Conservation (phyloP, 35 echinoderm and acorn worm species). For the Lytechinus variegatus region DNA sequence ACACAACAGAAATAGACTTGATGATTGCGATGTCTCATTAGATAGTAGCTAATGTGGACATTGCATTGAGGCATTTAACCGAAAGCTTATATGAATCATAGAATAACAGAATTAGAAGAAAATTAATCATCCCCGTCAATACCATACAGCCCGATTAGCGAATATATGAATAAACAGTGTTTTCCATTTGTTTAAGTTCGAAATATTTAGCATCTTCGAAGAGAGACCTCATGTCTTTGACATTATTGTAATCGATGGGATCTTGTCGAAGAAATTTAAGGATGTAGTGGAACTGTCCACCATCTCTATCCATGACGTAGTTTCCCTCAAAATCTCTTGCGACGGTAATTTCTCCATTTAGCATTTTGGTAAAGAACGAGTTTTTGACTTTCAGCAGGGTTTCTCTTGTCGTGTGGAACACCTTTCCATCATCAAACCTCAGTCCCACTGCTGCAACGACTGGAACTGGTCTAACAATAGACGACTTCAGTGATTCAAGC, state of each 20-base stretch:
- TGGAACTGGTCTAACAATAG: neutral
- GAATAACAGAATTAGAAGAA: too few species aligned
- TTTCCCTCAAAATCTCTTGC: neutral
- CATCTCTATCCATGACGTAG: neutral
- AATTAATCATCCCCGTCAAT: too few species aligned
- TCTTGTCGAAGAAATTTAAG: neutral
- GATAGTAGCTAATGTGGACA: too few species aligned
- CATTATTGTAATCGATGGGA: neutral
- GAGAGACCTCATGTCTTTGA: neutral
- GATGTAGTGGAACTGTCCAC: neutral
- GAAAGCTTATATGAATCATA: too few species aligned
- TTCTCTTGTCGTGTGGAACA: too few species aligned
- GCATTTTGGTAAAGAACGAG: too few species aligned
- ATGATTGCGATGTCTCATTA: too few species aligned
- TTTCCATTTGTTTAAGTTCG: neutral
- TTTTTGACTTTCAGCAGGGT: too few species aligned
- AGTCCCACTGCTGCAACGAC: neutral
- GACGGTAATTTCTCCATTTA: neutral
- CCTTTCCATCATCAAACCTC: neutral
- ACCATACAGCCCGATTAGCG: too few species aligned
- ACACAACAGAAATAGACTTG: too few species aligned
- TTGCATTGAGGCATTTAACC: too few species aligned
- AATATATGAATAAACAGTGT: too few species aligned
- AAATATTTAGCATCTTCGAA: neutral
- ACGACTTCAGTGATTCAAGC: neutral